Evolutionary conservation across 2,888 invertebrate species (phyloP).

Genomic region (Punctoribates punctum): DNA sequence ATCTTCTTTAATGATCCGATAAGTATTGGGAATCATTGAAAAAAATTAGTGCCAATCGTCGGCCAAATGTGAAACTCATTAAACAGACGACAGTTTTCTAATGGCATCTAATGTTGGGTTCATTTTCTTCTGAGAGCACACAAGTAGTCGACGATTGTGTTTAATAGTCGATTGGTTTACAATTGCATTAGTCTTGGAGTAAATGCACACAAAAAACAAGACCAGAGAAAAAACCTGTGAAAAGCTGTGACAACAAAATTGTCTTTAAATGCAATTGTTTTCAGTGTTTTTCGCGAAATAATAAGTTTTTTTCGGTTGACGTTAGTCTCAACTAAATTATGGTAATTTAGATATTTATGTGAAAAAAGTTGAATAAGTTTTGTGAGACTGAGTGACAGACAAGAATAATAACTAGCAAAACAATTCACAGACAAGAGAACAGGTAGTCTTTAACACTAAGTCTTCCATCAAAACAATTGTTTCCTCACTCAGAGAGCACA

Average conservation of each 20-base stretch:
- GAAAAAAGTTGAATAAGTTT: not conserved
- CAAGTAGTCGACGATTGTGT: not conserved
- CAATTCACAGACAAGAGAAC: too few species aligned
- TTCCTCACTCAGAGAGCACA: too few species aligned
- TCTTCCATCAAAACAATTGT: too few species aligned
- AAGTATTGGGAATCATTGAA: not conserved
- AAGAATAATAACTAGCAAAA: not conserved
- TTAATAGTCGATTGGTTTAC: not conserved
- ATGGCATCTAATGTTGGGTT: not conserved
- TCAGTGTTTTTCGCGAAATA: not conserved
- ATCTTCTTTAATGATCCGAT: slow-evolving; percentile 2
- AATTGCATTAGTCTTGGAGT: not conserved
- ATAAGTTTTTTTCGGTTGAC: not conserved
- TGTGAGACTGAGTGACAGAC: not conserved
- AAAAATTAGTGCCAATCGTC: slow-evolving; percentile 6
- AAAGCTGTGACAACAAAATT: not conserved
- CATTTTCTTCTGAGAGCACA: not conserved
- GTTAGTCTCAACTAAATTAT: not conserved
- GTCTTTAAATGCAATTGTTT: not conserved
- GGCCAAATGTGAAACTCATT: slow-evolving; percentile 8
- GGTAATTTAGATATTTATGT: not conserved
- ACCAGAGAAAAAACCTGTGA: not conserved
- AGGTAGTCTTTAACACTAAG: too few species aligned
- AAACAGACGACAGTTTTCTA: not conserved
- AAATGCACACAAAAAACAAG: not conserved